These are phyloP conservation scores for Drosophila nasuta DNA, from an alignment of 1,140 invertebrate species.

Conservation along the genomic window DNA sequence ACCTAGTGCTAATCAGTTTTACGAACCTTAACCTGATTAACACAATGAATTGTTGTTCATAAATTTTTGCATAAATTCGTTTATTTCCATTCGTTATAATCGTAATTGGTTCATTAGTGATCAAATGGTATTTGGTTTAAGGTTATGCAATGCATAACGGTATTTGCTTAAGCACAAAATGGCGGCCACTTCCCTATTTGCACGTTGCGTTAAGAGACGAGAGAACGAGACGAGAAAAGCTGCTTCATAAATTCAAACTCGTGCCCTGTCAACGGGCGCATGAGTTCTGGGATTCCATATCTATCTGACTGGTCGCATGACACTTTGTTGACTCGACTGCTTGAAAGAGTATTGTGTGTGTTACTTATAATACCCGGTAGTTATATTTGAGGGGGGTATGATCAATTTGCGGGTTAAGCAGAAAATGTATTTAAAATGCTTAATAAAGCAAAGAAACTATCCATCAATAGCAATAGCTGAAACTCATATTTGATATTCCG, in stretches of 20 bases:
- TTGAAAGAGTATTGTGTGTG: background rate
- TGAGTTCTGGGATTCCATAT: conserved; percentile 29
- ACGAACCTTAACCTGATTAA: background rate
- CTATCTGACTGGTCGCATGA: conserved; percentile 49
- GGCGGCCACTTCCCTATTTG: conserved; percentile 26
- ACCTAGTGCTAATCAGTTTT: conserved; percentile 6
- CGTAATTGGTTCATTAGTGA: background rate
- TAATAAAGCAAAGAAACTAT: no score
- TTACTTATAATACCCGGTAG: conserved; percentile 13
- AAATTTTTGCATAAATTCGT: background rate
- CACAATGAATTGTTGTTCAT: background rate
- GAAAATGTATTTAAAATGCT: no score
- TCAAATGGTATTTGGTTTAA: background rate
- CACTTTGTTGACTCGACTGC: conserved; percentile 52
- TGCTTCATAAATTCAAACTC: conserved; percentile 67
- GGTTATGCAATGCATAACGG: background rate
- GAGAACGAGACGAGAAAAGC: conserved; percentile 34
- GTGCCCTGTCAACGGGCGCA: conserved; percentile 47
- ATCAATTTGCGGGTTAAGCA: no score
- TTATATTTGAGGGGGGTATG: no score
- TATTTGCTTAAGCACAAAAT: conserved; percentile 12
- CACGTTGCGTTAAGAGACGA: background rate
- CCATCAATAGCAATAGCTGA: no score
- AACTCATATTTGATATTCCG: no score
- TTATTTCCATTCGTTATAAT: no score